These are phyloP conservation scores for Penaeus monodon DNA, from an alignment of 2,888 invertebrate genomes.

Conservation along the genomic window DNA sequence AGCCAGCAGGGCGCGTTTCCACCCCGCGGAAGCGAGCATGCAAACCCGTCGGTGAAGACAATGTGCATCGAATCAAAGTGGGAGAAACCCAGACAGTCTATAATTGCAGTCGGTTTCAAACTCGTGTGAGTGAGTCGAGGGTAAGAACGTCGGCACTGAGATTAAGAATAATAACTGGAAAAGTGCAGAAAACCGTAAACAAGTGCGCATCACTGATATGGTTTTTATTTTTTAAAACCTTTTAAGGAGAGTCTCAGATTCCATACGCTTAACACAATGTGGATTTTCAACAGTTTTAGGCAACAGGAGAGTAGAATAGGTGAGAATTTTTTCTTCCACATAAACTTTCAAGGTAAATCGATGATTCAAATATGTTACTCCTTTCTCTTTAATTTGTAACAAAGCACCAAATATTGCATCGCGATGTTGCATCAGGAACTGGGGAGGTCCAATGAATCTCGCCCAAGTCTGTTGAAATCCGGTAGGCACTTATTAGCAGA, in stretches of 20 bases:
- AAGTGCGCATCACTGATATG: slow-evolving; percentile 26
- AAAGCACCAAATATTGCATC: slow-evolving; percentile 22
- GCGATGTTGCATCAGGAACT: not conserved
- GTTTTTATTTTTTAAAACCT: not conserved
- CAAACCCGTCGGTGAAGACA: too few relatives aligned
- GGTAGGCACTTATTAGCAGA: slow-evolving; percentile 30
- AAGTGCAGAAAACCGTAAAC: slow-evolving; percentile 24
- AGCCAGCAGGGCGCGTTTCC: too few relatives aligned
- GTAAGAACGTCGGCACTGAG: slow-evolving; percentile 14
- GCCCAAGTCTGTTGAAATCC: slow-evolving; percentile 26
- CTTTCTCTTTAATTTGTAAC: not conserved
- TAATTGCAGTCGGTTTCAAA: not conserved
- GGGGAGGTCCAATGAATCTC: not conserved
- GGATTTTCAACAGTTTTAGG: slow-evolving; percentile 31
- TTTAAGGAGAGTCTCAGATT: slow-evolving; percentile 3
- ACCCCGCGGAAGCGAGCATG: too few relatives aligned
- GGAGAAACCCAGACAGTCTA: too few relatives aligned
- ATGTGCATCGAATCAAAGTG: too few relatives aligned
- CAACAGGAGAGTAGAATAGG: not conserved
- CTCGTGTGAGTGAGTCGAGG: slow-evolving; percentile 13
- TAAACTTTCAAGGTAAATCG: too few relatives aligned
- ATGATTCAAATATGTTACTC: slow-evolving; percentile 9
- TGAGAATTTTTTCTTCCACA: too few relatives aligned
- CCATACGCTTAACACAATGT: slow-evolving; percentile 19
- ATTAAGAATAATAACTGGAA: not conserved